Percentiles rank a stretch among this genome's conserved stretches.
Conservation (phyloP, 2,797 vertebrate genomes). For the Salmo trutta region DNA sequence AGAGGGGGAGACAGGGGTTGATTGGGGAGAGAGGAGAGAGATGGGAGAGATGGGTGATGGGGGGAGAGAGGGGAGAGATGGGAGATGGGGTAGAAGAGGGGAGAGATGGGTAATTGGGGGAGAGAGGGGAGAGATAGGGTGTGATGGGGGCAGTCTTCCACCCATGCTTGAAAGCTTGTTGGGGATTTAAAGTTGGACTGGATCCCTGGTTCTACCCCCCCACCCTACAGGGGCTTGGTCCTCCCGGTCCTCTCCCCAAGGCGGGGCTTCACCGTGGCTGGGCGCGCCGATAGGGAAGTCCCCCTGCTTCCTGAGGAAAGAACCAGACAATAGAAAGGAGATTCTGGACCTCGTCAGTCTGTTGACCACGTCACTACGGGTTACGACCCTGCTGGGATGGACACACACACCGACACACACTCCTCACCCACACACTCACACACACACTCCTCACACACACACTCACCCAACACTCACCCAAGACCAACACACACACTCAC, state of each 20-base stretch:
- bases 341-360: slow-evolving; percentile 60
- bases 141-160: slow-evolving; percentile 33
- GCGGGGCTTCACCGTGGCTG: slow-evolving; percentile 51
- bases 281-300: slow-evolving; percentile 67
- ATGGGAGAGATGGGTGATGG: too few species aligned
- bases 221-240: slow-evolving; percentile 34
- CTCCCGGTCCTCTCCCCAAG: slow-evolving; percentile 45
- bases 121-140: slow-evolving; percentile 10
- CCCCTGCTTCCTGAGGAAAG: slow-evolving; percentile 80
- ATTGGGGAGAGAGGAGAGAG: too few species aligned
- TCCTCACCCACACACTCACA: background rate
- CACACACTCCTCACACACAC: background rate
- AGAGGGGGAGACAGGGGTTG: too few species aligned
- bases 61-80: too few species aligned
- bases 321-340: slow-evolving; percentile 77
- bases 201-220: background rate
- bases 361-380: slow-evolving; percentile 42
- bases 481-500: background rate
- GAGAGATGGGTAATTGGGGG: background rate
- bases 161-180: slow-evolving; percentile 7
- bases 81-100: slow-evolving; percentile 20
- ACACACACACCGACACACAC: slow-evolving; percentile 20
- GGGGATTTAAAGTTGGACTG: background rate
- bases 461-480: background rate
- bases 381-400: slow-evolving; percentile 30